Evolutionary conservation across 2,888 invertebrate genomes (phyloP), one percentile per base, ranked within the genome.

Genomic region (Leptopterna dolabrata): DNA sequence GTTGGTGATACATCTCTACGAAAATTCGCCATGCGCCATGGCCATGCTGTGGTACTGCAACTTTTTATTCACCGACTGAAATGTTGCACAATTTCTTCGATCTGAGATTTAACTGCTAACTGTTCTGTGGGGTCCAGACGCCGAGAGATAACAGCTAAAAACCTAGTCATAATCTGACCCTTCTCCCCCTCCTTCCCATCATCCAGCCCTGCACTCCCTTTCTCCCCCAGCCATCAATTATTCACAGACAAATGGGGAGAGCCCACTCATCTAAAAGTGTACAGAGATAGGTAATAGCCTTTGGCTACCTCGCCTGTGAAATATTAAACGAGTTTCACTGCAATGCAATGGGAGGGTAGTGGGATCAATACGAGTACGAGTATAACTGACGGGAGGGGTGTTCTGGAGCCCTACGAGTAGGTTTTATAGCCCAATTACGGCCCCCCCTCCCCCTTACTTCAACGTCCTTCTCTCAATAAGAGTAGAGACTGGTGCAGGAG

Each of bases 271-370:
- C 86, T 87, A 87, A 87, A 87, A 87, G 86, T 87, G 86, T 87
- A 87, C 80, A 87, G 86, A 86, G 86, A 87, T 87, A 87, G 86
- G 86, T 87, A 87, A 87, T 87, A 87, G 86, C 86, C 86, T 80
- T 78, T 87, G 86, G 86, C 86, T 80, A 80, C 80, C 78, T 87
- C 86, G 80, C 80, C 76, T 41, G 86, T 87, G 86, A 87, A 87
- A 87, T 87, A 87, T 87, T 87, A 87, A 87, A 87, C 86, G 86
- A 87, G 86, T 87, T 87, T 87, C 80, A 87, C 80, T 87, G 86
- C 80, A 87, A 87, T 87, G 86, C 80, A 87, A 87, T 87, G 86
- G 85, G 86, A 87, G 86, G 80, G 80, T 80, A 87, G 80, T 80
- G 85, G 80, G 86, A 87, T 87, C 86, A 87, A 87, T 87, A 87